Evolutionary conservation across 2,888 invertebrate species (phyloP).

Genomic region (Pristionchus japonicus): DNA sequence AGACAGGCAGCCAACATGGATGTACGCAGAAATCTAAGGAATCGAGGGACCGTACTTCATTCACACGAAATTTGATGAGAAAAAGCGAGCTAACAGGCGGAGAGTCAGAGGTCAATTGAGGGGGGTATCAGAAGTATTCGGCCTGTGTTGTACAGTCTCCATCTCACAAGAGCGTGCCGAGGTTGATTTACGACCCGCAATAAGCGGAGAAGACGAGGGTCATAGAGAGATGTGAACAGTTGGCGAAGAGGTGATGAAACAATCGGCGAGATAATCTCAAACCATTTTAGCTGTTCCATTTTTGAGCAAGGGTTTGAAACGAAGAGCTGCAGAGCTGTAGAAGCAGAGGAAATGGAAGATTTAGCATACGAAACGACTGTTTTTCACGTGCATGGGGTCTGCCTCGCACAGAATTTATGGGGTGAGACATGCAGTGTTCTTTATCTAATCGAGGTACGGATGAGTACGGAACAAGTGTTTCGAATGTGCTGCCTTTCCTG

Average conservation of each 20-base stretch:
- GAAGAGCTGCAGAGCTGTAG: not conserved
- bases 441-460: not conserved
- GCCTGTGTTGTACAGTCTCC: not conserved
- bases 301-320: too few relatives aligned
- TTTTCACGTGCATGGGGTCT: not conserved
- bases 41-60: not conserved
- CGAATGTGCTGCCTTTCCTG: not conserved
- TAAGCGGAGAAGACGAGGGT: not conserved
- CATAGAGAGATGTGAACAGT: not conserved
- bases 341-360: not conserved
- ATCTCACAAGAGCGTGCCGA: not conserved
- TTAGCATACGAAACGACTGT: not conserved
- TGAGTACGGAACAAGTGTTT: not conserved
- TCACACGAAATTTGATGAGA: too few relatives aligned
- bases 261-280: too few relatives aligned
- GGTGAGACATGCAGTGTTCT: not conserved
- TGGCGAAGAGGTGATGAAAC: not conserved
- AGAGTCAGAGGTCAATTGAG: too few relatives aligned
- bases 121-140: too few relatives aligned
- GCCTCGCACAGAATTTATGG: not conserved
- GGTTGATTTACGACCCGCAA: not conserved
- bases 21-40: not conserved
- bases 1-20: not conserved
- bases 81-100: too few relatives aligned
- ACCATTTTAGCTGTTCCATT: too few relatives aligned